phyloP scores from a whole-genome alignment of 2,113 vertebrate genomes.

The Gorsachius goisagi region DNA sequence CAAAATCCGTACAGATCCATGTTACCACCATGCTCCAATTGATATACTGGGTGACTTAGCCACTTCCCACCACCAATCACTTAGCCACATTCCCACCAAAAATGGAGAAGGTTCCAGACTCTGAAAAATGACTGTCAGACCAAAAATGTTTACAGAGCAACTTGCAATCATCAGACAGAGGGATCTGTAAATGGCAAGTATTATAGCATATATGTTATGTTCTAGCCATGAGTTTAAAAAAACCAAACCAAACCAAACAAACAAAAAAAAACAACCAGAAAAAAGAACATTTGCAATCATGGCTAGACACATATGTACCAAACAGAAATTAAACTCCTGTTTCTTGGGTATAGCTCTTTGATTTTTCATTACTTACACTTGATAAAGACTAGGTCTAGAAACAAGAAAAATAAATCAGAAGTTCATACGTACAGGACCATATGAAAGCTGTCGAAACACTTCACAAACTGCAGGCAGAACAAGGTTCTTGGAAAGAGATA shows the following conservation, averaged over 20 bases:
- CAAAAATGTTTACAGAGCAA: conserved; percentile 36
- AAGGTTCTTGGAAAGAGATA: background rate
- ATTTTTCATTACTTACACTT: background rate
- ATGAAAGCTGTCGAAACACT: background rate
- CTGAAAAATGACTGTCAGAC: conserved; percentile 1
- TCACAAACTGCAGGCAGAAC: background rate
- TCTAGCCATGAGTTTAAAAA: background rate
- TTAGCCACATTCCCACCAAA: conserved; percentile 2
- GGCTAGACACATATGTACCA: conserved; percentile 9
- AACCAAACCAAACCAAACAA: too few relatives aligned
- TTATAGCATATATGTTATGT: conserved; percentile 15
- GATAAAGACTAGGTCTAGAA: background rate
- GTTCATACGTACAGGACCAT: background rate
- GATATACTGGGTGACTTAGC: background rate
- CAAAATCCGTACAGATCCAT: background rate
- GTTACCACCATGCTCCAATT: background rate
- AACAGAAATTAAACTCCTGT: conserved; percentile 12
- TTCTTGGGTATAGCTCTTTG: background rate
- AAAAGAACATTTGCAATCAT: background rate
- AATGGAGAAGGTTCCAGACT: conserved; percentile 12
- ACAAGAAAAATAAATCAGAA: background rate
- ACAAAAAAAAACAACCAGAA: background rate
- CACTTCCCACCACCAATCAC: background rate
- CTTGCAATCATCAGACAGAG: conserved; percentile 34
- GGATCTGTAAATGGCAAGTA: conserved; percentile 45